phyloP scores from a whole-genome alignment of 2,888 invertebrate species.

The Acrobasis suavella region DNA sequence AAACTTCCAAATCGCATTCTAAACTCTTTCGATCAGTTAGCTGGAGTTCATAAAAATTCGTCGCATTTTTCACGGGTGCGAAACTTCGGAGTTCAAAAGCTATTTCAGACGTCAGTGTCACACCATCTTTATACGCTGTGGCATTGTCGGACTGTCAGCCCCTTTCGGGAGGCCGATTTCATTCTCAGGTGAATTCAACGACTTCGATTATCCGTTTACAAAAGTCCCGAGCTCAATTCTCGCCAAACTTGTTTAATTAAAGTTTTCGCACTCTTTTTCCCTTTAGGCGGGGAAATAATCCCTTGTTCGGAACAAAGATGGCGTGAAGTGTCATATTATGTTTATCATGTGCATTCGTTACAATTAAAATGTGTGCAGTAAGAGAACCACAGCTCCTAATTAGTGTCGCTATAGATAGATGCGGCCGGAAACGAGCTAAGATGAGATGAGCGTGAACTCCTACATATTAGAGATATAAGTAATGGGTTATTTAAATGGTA shows the following conservation, averaged over 20 bases:
- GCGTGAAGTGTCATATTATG: slow-evolving; percentile 27
- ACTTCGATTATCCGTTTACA: slow-evolving; percentile 79
- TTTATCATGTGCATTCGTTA: too few relatives aligned
- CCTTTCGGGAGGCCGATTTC: slow-evolving; percentile 48
- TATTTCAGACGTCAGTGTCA: slow-evolving; percentile 48
- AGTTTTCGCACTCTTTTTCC: slow-evolving; percentile 81
- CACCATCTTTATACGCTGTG: slow-evolving; percentile 32
- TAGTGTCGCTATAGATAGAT: too few relatives aligned
- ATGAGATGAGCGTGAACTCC: too few relatives aligned
- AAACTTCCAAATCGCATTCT: slow-evolving; percentile 8
- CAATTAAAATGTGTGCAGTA: too few relatives aligned
- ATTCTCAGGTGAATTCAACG: slow-evolving; percentile 72
- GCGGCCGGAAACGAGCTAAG: too few relatives aligned
- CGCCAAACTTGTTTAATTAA: slow-evolving; percentile 82
- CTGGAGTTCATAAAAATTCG: slow-evolving; percentile 55
- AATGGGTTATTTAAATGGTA: too few relatives aligned
- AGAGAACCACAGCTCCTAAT: too few relatives aligned
- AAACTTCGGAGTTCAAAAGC: slow-evolving; percentile 33
- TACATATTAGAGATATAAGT: too few relatives aligned
- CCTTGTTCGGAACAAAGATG: slow-evolving; percentile 57
- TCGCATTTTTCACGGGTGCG: slow-evolving; percentile 38
- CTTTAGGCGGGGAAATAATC: slow-evolving; percentile 77
- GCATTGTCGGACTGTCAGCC: slow-evolving; percentile 50
- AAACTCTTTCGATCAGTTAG: slow-evolving; percentile 34
- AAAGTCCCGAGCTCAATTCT: slow-evolving; percentile 76